Base-by-base conservation (phyloP, 2,888 invertebrate species). In the Macaria liturata region DNA sequence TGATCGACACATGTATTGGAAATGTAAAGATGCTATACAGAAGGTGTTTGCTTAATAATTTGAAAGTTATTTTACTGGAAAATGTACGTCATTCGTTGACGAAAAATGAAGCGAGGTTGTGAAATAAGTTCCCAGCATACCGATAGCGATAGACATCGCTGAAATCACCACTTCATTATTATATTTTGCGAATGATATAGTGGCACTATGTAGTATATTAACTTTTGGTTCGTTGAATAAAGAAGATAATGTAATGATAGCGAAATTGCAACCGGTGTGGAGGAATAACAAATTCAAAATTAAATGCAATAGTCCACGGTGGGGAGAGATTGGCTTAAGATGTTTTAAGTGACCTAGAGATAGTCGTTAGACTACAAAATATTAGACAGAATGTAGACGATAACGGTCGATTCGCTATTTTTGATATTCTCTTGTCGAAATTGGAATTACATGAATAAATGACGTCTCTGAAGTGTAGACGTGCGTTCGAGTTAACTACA, bases 341-440 rank as follows among this genome's bases (percentile, higher is more conserved):
- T 77, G 80, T 86, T 86, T 82, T 81, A 81, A 82, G 82, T 84
- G 88, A 86, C 84, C 83, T 87, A 84, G 74, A 80, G 32, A 75
- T 81, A 71, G 86, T 84, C 86, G 77, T 83, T 82, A 84, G 81
- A 82, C 79, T 84, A 85, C 87, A 86, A 79, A 74, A 82, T 84
- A 83, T 86, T 85, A 86, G 83, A 77, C 89, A 88, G 84, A 88
- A 84, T 82, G 83, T 89, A 88, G 84, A 71, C 78, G 82, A 81
- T 76, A 80, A 78, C 83, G 80, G 86, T 87, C 83, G 84, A 86
- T 86, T 85, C 88, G 89, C 91, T 91, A 91, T 91, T 91, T 91
- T 91, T 91, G 91, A 91, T 91, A 91, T 88, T 83, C 88, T 91
- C 91, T 91, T 91, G 89, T 91, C 91, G 91, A 89, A 90, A 91